Conservation (phyloP, 2,113 vertebrate genomes). For the Daphoenositta chrysoptera region DNA sequence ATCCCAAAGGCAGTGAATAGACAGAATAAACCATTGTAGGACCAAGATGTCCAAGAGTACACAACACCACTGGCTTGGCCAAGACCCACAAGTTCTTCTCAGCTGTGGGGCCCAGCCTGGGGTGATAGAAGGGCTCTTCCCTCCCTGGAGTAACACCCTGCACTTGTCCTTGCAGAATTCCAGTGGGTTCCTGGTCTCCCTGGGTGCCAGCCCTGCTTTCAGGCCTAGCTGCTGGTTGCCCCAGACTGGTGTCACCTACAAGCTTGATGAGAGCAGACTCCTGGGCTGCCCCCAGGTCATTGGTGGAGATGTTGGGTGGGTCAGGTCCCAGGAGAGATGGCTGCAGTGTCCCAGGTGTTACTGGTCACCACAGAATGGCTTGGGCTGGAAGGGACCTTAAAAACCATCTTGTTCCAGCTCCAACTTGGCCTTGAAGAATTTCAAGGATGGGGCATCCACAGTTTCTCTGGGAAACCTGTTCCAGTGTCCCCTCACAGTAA, state of each 20-base stretch:
- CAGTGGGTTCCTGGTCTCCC: neutral
- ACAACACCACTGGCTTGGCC: fast-evolving
- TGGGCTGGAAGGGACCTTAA: neutral
- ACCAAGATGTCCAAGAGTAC: neutral
- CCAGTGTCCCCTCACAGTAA: neutral
- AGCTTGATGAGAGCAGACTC: fast-evolving
- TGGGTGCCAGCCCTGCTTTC: neutral
- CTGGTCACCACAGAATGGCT: neutral
- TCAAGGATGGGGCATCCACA: neutral
- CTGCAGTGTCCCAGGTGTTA: neutral
- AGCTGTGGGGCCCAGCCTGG: fast-evolving
- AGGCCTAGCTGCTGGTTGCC: fast-evolving
- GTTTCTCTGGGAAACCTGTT: neutral
- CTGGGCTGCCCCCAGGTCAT: fast-evolving
- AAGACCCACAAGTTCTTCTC: neutral
- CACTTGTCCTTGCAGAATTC: neutral
- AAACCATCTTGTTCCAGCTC: fast-evolving
- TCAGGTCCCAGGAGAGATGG: neutral
- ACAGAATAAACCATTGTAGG: neutral
- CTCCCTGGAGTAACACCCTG: neutral
- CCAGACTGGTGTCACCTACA: neutral
- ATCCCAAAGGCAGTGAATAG: neutral
- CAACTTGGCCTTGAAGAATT: neutral
- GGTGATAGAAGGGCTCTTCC: neutral
- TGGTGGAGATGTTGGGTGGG: neutral